Evolutionary conservation across 2,113 vertebrate genomes (phyloP).

Genomic region (Callopanchax toddi): DNA sequence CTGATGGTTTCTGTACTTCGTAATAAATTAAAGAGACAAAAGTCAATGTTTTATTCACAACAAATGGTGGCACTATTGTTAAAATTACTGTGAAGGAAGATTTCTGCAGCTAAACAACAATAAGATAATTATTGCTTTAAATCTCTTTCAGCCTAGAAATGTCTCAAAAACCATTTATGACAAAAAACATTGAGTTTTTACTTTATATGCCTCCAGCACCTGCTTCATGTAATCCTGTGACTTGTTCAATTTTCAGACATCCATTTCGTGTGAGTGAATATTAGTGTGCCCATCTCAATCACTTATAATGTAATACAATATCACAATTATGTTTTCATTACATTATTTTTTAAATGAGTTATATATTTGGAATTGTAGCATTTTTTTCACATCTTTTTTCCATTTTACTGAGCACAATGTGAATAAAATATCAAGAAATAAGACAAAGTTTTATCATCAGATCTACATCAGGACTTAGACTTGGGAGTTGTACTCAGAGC

Average conservation of each 20-base stretch:
- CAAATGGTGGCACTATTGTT: not conserved
- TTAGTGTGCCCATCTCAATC: not conserved
- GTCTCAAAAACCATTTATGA: not conserved
- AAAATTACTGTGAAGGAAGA: not conserved
- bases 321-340: rapidly evolving
- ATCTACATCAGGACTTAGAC: too few relatives aligned
- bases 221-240: not conserved
- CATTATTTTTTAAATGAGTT: too few relatives aligned
- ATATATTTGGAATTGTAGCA: too few relatives aligned
- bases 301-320: not conserved
- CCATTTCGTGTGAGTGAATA: not conserved
- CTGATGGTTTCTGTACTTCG: not conserved
- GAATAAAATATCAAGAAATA: too few relatives aligned
- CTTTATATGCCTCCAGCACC: not conserved
- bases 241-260: not conserved
- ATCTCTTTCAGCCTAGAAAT: not conserved
- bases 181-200: not conserved
- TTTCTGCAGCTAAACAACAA: not conserved
- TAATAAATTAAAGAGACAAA: not conserved
- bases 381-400: too few relatives aligned
- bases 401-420: too few relatives aligned
- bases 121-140: not conserved
- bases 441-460: too few relatives aligned
- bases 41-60: not conserved
- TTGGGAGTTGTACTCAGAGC: too few relatives aligned